Conservation (phyloP, 2,797 vertebrate genomes). For the Sitta carolinensis region DNA sequence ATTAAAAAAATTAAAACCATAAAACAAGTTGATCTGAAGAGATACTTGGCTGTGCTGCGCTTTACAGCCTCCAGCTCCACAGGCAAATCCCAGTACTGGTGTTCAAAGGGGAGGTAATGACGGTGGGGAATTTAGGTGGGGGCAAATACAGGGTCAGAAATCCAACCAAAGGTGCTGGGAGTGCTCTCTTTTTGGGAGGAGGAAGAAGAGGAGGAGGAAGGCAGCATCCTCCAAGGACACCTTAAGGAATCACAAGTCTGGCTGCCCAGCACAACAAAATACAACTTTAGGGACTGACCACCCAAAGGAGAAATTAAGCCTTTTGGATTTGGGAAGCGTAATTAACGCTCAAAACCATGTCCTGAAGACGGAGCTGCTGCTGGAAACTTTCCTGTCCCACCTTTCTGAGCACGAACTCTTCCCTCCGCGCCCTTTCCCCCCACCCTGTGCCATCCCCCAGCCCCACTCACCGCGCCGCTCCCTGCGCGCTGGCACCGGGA, state of each 20-base stretch:
- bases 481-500: accelerated
- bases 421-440: too few relatives aligned
- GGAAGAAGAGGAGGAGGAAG: background rate
- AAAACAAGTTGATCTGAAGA: accelerated
- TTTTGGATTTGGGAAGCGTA: background rate
- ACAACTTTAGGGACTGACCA: background rate
- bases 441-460: too few relatives aligned
- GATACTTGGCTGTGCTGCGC: background rate
- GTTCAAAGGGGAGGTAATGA: accelerated
- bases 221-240: background rate
- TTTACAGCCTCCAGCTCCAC: background rate
- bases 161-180: background rate
- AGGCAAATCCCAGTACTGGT: background rate
- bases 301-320: background rate
- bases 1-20: background rate
- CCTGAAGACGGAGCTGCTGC: background rate
- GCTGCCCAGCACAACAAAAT: background rate
- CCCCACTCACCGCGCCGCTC: background rate
- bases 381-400: accelerated
- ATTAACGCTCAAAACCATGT: accelerated
- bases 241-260: background rate
- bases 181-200: accelerated
- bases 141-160: background rate
- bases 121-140: background rate
- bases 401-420: accelerated